Percentiles rank a stretch among this genome's conserved stretches.
These are phyloP conservation scores for Eumacrocentrus americanus DNA, from an alignment of 2,888 invertebrate species.

Conservation along the genomic window DNA sequence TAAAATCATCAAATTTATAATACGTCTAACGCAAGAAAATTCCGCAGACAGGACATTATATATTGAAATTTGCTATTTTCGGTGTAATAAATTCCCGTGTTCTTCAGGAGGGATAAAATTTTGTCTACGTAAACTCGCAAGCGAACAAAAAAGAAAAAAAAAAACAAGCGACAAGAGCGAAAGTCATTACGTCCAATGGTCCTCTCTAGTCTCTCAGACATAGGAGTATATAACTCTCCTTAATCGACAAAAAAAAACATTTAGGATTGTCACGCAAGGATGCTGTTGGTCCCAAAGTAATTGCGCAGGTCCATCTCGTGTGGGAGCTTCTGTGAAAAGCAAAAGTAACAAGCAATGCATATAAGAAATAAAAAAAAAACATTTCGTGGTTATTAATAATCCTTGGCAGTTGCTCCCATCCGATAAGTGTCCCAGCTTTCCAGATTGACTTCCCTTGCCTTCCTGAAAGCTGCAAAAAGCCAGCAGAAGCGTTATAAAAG, in stretches of 20 bases:
- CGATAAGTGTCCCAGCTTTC: background rate
- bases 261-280: constrained; percentile 1
- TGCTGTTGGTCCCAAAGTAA: too few relatives aligned
- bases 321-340: constrained; percentile 5
- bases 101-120: too few relatives aligned
- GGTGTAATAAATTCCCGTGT: too few relatives aligned
- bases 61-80: too few relatives aligned
- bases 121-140: background rate
- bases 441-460: too few relatives aligned
- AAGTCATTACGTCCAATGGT: background rate
- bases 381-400: background rate
- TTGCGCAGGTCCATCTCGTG: background rate
- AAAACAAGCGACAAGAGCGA: constrained; percentile 5
- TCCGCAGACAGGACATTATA: too few relatives aligned
- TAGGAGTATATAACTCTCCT: background rate
- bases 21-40: too few relatives aligned
- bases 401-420: constrained; percentile 10
- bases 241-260: background rate
- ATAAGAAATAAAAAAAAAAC: constrained; percentile 8
- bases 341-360: constrained; percentile 6
- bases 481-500: constrained; percentile 17
- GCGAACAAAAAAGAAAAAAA: background rate
- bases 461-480: constrained; percentile 23
- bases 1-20: too few relatives aligned
- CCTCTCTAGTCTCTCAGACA: background rate